A percentile compares a stretch with the other conserved stretches of the same genome.
These are phyloP conservation scores for Eutrigla gurnardus DNA, from an alignment of 2,797 vertebrate genomes.

Conservation along the genomic window DNA sequence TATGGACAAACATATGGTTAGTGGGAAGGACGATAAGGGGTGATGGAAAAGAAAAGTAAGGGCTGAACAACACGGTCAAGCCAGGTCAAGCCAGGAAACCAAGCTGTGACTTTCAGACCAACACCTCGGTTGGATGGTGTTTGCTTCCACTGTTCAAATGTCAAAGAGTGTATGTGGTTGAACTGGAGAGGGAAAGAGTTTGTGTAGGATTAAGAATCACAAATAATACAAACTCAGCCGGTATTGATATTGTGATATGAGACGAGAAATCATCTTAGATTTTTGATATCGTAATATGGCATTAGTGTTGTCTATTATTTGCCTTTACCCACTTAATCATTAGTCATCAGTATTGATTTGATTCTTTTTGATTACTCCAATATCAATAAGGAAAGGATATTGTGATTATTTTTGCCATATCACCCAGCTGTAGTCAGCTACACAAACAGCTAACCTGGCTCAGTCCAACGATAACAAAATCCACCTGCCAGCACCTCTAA, in stretches of 20 bases:
- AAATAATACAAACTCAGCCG: neutral
- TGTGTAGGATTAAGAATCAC: neutral
- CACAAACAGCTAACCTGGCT: neutral
- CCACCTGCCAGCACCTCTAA: neutral
- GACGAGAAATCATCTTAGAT: too few relatives aligned
- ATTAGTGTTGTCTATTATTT: too few relatives aligned
- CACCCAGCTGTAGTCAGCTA: too few relatives aligned
- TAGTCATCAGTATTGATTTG: too few relatives aligned
- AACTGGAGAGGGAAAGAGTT: neutral
- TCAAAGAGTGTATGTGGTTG: neutral
- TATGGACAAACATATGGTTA: conserved; percentile 63
- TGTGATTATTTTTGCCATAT: too few relatives aligned
- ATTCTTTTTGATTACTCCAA: too few relatives aligned
- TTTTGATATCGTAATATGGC: too few relatives aligned
- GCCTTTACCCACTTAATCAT: too few relatives aligned
- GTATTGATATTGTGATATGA: neutral
- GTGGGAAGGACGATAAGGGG: conserved; percentile 39
- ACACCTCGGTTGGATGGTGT: neutral
- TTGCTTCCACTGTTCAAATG: neutral
- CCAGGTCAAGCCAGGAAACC: neutral
- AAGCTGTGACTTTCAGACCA: conserved; percentile 13
- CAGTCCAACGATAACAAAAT: neutral
- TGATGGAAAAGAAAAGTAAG: conserved; percentile 15
- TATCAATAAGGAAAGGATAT: too few relatives aligned
- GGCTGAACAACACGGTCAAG: neutral